Percentiles rank a stretch among this genome's conserved stretches.
Conservation (phyloP, 2,113 vertebrate genomes). For the Tympanuchus pallidicinctus region DNA sequence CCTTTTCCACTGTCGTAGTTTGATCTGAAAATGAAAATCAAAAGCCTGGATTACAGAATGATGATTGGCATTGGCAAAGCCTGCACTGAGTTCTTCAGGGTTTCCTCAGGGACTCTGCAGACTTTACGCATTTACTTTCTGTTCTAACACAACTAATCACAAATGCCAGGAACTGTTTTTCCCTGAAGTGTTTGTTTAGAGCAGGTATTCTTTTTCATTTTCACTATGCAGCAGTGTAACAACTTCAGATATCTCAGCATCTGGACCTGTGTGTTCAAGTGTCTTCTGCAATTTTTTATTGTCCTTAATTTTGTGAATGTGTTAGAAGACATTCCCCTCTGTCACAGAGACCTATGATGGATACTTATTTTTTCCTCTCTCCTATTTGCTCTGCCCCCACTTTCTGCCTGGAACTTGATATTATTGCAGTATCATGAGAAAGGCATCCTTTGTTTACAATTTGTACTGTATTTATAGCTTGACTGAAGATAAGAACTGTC, state of each 20-base stretch:
- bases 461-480: neutral
- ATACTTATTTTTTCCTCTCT: neutral
- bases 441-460: neutral
- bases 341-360: neutral
- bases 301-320: neutral
- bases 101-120: neutral
- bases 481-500: neutral
- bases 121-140: neutral
- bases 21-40: neutral
- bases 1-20: neutral
- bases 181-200: neutral
- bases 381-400: fast-evolving
- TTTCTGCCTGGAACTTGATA: neutral
- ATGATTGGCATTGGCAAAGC: neutral
- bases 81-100: neutral
- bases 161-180: neutral
- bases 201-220: neutral
- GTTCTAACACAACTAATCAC: neutral
- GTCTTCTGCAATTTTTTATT: neutral
- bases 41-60: neutral
- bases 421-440: neutral
- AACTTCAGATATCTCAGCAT: neutral
- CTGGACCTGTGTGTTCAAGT: neutral
- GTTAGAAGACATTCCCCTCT: neutral
- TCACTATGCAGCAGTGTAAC: neutral